phyloP scores from a whole-genome alignment of 2,797 vertebrate genomes.

The Trichosurus vulpecula region DNA sequence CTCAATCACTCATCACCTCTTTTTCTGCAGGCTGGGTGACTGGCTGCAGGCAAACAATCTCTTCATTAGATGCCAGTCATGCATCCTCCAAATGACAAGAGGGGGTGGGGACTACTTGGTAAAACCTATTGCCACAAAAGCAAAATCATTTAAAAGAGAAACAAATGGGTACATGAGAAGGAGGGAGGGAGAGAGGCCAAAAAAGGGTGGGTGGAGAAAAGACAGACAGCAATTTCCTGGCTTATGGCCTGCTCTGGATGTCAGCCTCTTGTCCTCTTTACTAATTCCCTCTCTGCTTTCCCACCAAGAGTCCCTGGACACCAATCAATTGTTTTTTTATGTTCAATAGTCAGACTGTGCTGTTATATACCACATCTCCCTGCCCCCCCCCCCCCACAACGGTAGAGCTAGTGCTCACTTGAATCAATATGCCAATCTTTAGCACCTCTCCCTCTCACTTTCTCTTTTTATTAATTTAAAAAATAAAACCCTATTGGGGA shows the following conservation, averaged over 20 bases:
- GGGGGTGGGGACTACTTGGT: background rate
- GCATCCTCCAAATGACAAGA: background rate
- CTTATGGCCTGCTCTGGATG: slow-evolving; percentile 3
- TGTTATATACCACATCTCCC: background rate
- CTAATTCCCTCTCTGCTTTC: slow-evolving; percentile 54
- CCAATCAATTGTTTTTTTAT: background rate
- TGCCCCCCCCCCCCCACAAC: background rate
- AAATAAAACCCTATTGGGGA: background rate
- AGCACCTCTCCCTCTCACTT: background rate
- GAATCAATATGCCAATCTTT: background rate
- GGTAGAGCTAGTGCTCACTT: background rate
- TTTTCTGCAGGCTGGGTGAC: background rate
- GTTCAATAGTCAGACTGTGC: slow-evolving; percentile 38
- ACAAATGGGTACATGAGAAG: background rate
- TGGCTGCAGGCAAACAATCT: background rate
- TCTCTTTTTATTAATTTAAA: background rate
- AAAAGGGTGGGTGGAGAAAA: background rate
- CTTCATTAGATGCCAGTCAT: background rate
- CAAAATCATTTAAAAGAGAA: background rate
- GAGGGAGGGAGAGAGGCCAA: background rate
- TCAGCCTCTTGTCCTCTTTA: slow-evolving; percentile 36
- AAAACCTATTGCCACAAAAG: background rate
- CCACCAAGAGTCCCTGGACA: slow-evolving; percentile 50
- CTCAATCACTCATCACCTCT: rapidly evolving
- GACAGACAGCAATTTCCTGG: too few species aligned